phyloP scores from a whole-genome alignment of 2,113 vertebrate genomes.

The Candoia aspera region DNA sequence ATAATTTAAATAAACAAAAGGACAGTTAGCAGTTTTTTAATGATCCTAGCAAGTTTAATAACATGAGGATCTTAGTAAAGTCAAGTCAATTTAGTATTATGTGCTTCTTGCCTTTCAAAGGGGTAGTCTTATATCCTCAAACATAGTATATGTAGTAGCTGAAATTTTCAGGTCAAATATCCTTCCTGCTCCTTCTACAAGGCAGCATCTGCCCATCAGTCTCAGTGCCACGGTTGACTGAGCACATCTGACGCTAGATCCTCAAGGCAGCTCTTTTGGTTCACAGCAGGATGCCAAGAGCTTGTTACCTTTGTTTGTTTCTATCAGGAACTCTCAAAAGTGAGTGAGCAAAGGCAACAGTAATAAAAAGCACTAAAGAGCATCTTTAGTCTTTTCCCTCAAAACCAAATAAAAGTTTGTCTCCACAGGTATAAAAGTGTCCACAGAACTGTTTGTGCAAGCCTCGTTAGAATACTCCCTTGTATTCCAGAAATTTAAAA shows the following conservation, averaged over 20 bases:
- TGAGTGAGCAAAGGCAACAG: slow-evolving; percentile 42
- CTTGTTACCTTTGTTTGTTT: slow-evolving; percentile 59
- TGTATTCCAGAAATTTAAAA: neutral
- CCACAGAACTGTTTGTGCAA: neutral
- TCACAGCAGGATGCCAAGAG: slow-evolving; percentile 53
- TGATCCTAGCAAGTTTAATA: neutral
- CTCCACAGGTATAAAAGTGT: slow-evolving; percentile 22
- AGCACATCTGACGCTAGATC: slow-evolving; percentile 39
- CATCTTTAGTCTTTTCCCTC: slow-evolving; percentile 30
- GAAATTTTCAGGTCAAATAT: slow-evolving; percentile 57
- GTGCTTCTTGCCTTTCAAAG: slow-evolving; percentile 12
- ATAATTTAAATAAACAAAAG: slow-evolving; percentile 10
- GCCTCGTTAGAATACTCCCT: neutral
- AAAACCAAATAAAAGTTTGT: slow-evolving; percentile 12
- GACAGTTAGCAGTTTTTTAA: slow-evolving; percentile 10
- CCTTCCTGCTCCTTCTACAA: slow-evolving; percentile 58
- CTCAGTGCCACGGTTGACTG: slow-evolving; percentile 48
- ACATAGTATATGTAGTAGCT: accelerated
- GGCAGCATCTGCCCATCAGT: slow-evolving; percentile 68
- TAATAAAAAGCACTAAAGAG: slow-evolving; percentile 55
- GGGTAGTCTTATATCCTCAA: slow-evolving; percentile 44
- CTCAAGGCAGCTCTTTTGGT: slow-evolving; percentile 43
- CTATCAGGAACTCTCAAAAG: slow-evolving; percentile 58
- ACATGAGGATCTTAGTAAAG: neutral
- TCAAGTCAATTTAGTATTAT: neutral